A percentile compares a stretch with the other conserved stretches of the same genome.
Conservation (phyloP, 2,797 vertebrate species). For the Melanotaenia boesemani region DNA sequence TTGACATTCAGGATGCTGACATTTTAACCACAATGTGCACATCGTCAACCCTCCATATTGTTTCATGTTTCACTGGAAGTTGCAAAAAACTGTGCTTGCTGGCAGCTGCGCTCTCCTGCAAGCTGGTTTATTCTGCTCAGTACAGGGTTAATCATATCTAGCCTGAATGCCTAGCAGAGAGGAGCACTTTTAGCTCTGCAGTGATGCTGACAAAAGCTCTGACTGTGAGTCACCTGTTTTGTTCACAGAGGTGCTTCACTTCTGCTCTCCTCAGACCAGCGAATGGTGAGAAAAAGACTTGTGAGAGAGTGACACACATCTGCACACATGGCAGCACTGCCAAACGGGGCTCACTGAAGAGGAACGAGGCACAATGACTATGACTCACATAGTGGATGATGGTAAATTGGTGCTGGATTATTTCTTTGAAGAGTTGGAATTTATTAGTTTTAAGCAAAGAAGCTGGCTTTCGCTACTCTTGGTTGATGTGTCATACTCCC, state of each 20-base stretch:
- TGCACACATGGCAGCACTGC: conserved; percentile 58
- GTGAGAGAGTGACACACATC: conserved; percentile 67
- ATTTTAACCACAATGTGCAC: conserved; percentile 16
- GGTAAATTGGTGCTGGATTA: not conserved
- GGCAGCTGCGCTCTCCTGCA: conserved; percentile 47
- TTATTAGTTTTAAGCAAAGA: conserved; percentile 50
- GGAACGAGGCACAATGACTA: conserved; percentile 30
- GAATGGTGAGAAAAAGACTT: conserved; percentile 60
- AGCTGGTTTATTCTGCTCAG: conserved; percentile 44
- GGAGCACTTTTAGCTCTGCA: conserved; percentile 46
- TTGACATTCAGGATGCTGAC: conserved; percentile 1
- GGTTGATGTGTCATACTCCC: not conserved
- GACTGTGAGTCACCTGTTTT: conserved; percentile 69
- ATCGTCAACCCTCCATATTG: conserved; percentile 16
- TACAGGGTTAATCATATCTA: conserved; percentile 62
- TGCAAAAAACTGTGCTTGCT: conserved; percentile 34
- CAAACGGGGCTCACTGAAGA: conserved; percentile 45
- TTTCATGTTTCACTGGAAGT: conserved; percentile 50
- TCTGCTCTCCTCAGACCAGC: conserved; percentile 34
- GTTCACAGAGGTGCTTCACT: conserved; percentile 47
- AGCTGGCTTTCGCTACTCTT: conserved; percentile 6
- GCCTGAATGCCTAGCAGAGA: conserved; percentile 34
- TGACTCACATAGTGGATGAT: conserved; percentile 55
- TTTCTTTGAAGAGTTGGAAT: conserved; percentile 38
- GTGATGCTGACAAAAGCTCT: conserved; percentile 54